Evolutionary conservation across 2,113 vertebrate genomes (phyloP).

Genomic region (Dasyornis broadbenti): DNA sequence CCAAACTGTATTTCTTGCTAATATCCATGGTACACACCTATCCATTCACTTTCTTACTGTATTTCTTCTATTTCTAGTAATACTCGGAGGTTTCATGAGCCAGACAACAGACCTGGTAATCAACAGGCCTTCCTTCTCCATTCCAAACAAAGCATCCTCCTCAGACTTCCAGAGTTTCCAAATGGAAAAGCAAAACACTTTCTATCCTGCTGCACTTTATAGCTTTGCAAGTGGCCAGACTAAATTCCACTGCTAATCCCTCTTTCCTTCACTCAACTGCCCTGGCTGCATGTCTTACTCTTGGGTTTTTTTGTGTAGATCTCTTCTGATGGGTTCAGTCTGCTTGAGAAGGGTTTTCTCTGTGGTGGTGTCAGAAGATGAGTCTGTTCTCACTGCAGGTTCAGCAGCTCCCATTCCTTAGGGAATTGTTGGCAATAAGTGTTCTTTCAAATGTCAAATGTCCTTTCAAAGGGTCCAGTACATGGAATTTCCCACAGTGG

Average conservation of each 20-base stretch:
- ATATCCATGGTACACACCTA: constrained; percentile 53
- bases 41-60: not conserved
- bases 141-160: not conserved
- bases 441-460: not conserved
- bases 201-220: not conserved
- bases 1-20: not conserved
- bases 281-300: not conserved
- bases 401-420: not conserved
- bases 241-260: not conserved
- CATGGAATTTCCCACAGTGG: not conserved
- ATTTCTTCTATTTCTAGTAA: not conserved
- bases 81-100: not conserved
- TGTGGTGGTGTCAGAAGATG: constrained; percentile 70
- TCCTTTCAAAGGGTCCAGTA: not conserved
- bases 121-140: not conserved
- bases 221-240: not conserved
- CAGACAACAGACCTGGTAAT: not conserved
- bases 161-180: not conserved
- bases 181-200: not conserved
- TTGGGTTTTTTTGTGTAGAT: constrained; percentile 56
- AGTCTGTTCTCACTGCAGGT: constrained; percentile 79
- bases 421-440: not conserved
- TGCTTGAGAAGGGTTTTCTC: constrained; percentile 54
- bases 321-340: constrained; percentile 37
- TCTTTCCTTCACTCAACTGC: not conserved